Base-by-base conservation (phyloP, 2,113 vertebrate species). In the Cyanistes caeruleus region DNA sequence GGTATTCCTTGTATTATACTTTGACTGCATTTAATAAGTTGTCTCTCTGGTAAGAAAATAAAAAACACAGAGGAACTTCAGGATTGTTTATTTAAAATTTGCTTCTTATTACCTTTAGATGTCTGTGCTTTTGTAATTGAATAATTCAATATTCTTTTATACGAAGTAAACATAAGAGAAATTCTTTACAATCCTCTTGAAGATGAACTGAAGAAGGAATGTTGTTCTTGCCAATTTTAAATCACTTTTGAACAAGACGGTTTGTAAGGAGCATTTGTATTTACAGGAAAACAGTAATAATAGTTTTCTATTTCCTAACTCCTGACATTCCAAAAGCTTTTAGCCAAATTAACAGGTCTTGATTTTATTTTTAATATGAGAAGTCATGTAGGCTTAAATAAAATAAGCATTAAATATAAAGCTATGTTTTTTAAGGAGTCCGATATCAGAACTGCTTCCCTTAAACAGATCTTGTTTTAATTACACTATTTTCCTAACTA, bases 141-240 rank as follows among this genome's bases (percentile, higher is more conserved):
- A 52, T 75, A 84, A 81, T 94, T 87, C 93, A 95, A 90, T 95
- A 77, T 88, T 84, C 60, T 95, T 92, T 93, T 58, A 76, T 30
- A 90, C 2, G 65, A 92, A 89, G 91, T 67, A 95, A 95, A 84
- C 80, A 95, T 16, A 81, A 20, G 39, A 85, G 83, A 96, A 92
- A 96, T 97, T 96, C 89, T 92, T 96, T 43, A 80, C 72, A 93
- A 93, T 96, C 96, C 90, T 94, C 59, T 33, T 90, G 87, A 91
- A 95, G 79, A 94, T 88, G 75, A 95, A 27, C 55, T 93, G 59
- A 43, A 85, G 79, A 22, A 88, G 72, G 90, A 96, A 93, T 94
- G 90, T 74, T 87, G 23, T 70, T 67, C 82, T 77, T 81, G 53
- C 33, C 43, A 69, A 84, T 88, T 91, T 95, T 28, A 84, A 96